phyloP scores from a whole-genome alignment of 2,888 invertebrate species.

The Drosophila meridionalis region DNA sequence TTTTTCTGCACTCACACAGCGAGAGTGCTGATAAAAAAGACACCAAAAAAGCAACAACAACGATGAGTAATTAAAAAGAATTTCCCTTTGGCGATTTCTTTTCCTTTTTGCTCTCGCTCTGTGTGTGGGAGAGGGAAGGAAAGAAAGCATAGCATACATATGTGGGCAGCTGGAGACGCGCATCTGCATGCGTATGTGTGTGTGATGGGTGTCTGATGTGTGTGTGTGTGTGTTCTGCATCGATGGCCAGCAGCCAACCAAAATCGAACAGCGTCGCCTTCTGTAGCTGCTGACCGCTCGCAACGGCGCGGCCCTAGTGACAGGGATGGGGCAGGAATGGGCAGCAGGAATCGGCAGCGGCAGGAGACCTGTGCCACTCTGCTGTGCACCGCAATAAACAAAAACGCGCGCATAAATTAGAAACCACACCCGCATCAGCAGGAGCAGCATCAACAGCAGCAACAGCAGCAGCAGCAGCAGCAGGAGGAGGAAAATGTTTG shows the following conservation, averaged over 20 bases:
- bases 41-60: slow-evolving; percentile 28
- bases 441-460: slow-evolving; percentile 4
- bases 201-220: neutral
- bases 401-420: slow-evolving; percentile 72
- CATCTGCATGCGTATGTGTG: slow-evolving; percentile 52
- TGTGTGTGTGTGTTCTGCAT: slow-evolving; percentile 44
- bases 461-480: slow-evolving; percentile 10
- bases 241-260: slow-evolving; percentile 69
- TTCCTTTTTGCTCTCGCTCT: slow-evolving; percentile 9
- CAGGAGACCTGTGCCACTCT: neutral
- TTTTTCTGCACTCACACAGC: slow-evolving; percentile 49
- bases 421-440: slow-evolving; percentile 51
- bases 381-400: slow-evolving; percentile 67
- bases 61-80: slow-evolving; percentile 65
- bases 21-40: neutral
- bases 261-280: slow-evolving; percentile 69
- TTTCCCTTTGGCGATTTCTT: slow-evolving; percentile 41
- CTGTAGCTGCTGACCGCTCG: slow-evolving; percentile 44
- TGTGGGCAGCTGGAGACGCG: slow-evolving; percentile 49
- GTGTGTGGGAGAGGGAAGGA: slow-evolving; percentile 30
- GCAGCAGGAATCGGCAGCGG: neutral
- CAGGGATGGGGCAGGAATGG: neutral
- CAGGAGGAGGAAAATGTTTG: neutral
- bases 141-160: slow-evolving; percentile 67
- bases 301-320: slow-evolving; percentile 10